Base-by-base conservation (phyloP, 2,113 vertebrate species). In the Myrmophylax atrothorax region DNA sequence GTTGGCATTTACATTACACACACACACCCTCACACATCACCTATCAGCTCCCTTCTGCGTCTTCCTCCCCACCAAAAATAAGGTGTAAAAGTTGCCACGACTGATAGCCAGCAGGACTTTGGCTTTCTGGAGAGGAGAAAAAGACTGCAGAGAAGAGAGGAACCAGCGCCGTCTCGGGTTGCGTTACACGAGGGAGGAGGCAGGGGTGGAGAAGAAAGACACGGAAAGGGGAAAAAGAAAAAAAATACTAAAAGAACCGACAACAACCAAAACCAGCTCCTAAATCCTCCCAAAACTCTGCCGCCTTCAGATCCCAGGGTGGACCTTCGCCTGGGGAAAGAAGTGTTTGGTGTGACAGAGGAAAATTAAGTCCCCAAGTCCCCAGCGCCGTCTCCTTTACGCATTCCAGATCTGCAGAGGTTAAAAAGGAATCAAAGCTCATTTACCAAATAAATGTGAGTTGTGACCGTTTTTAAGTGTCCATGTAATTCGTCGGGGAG, bases 331-430 rank as follows among this genome's bases (percentile, higher is more conserved):
- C 67, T 62, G 42, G 8, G 46, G 40, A 69, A 79, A 38, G 19
- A 0, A 28, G 5, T 3, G 0, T 80, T 38, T 46, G 10, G 13
- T 42, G 16, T 0, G 0, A 42, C 17, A n/a, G 35, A 26, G 29
- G 18, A 46, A 72, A 68, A 79, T 22, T 18, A 82, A 59, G 44
- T 5, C 22, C 55, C 37, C 38, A 35, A 31, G 28, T 74, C 55
- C 49, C 24, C 42, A 59, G 14, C 1, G 4, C 58, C 1, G 0
- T 55, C 70, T 82, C 12, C 19, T 62, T 67, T 44, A n/a, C 22
- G 35, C 33, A 7, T 42, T 38, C 15, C 56, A 64, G 76, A 31
- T 42, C 25, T 26, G 29, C 68, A 37, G 63, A 88, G 47, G 49
- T 73, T 84, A 42, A 84, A 76, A 90, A 53, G 56, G 33, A 44